phyloP scores from a whole-genome alignment of 2,113 vertebrate species.

The Crypturellus undulatus region DNA sequence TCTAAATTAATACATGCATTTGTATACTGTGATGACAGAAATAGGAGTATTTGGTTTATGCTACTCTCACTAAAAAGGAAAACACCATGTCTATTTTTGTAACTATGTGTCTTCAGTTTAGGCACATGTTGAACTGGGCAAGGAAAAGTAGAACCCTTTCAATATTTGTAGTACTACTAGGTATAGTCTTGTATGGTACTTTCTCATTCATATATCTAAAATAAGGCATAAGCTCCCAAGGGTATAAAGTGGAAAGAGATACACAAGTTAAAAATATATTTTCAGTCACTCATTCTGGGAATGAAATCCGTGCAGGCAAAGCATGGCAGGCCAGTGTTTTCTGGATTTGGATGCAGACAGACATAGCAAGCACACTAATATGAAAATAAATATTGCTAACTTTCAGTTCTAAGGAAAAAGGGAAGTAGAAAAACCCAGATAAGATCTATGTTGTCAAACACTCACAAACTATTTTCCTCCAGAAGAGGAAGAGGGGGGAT shows the following conservation, averaged over 20 bases:
- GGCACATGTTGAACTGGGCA: background rate
- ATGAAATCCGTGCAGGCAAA: background rate
- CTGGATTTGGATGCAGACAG: background rate
- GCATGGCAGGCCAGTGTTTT: fast-evolving
- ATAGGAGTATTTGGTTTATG: background rate
- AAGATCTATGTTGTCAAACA: background rate
- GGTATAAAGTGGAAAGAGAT: background rate
- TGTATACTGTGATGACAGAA: background rate
- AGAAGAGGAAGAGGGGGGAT: background rate
- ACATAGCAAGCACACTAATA: background rate
- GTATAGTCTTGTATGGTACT: background rate
- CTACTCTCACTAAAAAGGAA: background rate
- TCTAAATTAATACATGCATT: background rate
- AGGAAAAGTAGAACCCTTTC: background rate
- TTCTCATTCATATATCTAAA: background rate
- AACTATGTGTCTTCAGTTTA: background rate
- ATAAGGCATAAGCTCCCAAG: background rate
- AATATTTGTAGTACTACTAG: background rate
- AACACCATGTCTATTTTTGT: background rate
- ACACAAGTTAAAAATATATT: background rate
- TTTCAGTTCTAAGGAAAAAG: background rate
- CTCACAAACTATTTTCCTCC: background rate
- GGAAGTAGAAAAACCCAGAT: background rate
- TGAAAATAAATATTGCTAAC: background rate
- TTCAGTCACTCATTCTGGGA: background rate